phyloP scores from a whole-genome alignment of 1,140 invertebrate genomes.

The Euwallacea fornicatus region DNA sequence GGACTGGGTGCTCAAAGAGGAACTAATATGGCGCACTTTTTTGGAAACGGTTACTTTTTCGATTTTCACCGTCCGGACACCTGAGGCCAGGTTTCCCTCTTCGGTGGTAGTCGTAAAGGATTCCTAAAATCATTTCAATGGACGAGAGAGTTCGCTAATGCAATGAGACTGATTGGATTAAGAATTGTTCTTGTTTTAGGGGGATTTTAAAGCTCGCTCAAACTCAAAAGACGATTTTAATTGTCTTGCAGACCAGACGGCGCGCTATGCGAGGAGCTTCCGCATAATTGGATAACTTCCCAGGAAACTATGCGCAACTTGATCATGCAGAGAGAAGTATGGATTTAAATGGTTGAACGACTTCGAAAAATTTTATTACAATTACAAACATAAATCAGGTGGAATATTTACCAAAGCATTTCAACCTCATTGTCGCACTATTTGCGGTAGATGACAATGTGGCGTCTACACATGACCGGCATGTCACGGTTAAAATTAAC shows the following conservation, averaged over 20 bases:
- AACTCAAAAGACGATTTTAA: neutral
- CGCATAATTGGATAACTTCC: neutral
- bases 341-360: no score
- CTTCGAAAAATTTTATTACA: no score
- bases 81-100: slow-evolving; percentile 64
- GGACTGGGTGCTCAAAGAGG: slow-evolving; percentile 37
- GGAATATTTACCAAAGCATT: neutral
- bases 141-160: neutral
- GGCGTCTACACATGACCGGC: neutral
- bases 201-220: neutral
- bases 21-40: slow-evolving; percentile 55
- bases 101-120: slow-evolving; percentile 61
- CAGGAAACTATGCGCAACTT: neutral
- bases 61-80: slow-evolving; percentile 66
- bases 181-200: neutral
- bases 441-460: neutral
- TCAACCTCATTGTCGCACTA: neutral
- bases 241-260: neutral
- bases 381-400: no score
- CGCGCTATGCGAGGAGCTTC: neutral
- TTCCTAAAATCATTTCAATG: slow-evolving; percentile 54
- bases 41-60: slow-evolving; percentile 67
- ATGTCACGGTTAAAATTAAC: slow-evolving; percentile 23
- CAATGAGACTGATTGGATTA: slow-evolving; percentile 12
- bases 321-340: no score